Evolutionary conservation across 2,888 invertebrate species (phyloP).

Genomic region (Homarus gammarus): DNA sequence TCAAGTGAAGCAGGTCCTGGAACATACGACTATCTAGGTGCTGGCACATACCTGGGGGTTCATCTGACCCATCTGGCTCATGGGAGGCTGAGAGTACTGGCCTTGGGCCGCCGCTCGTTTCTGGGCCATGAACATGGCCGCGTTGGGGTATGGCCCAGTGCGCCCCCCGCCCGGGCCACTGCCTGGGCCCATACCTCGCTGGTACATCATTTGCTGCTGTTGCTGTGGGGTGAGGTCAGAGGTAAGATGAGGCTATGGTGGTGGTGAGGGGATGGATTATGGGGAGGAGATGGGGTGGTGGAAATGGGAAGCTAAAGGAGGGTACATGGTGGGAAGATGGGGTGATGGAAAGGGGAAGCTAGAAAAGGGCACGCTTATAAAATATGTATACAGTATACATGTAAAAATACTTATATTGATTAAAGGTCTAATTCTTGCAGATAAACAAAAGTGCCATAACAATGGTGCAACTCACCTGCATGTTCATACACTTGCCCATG

Average conservation of each 20-base stretch:
- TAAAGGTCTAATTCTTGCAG: too few relatives aligned
- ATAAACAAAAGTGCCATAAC: too few relatives aligned
- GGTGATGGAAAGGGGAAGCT: too few relatives aligned
- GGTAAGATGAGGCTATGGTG: background rate
- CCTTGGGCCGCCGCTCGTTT: conserved; percentile 82
- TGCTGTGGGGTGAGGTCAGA: background rate
- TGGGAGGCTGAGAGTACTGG: conserved; percentile 77
- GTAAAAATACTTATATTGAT: too few relatives aligned
- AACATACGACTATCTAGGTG: background rate
- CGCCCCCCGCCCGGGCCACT: conserved; percentile 84
- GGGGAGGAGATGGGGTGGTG: too few relatives aligned
- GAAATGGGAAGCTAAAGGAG: too few relatives aligned
- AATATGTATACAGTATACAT: too few relatives aligned
- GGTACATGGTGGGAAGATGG: too few relatives aligned
- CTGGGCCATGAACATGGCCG: conserved; percentile 91
- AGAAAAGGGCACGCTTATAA: too few relatives aligned
- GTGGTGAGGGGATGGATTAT: background rate
- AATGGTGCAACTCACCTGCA: conserved; percentile 75
- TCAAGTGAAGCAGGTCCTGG: background rate
- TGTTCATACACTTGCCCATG: conserved; percentile 78
- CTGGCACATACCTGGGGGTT: conserved; percentile 69
- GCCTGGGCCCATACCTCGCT: conserved; percentile 76
- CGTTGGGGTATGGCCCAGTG: conserved; percentile 91
- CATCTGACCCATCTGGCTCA: conserved; percentile 71
- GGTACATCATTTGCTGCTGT: conserved; percentile 75